Evolutionary conservation across 2,797 vertebrate species (phyloP), one percentile per base, ranked within the genome.

Genomic region (Corythornis leucogaster): DNA sequence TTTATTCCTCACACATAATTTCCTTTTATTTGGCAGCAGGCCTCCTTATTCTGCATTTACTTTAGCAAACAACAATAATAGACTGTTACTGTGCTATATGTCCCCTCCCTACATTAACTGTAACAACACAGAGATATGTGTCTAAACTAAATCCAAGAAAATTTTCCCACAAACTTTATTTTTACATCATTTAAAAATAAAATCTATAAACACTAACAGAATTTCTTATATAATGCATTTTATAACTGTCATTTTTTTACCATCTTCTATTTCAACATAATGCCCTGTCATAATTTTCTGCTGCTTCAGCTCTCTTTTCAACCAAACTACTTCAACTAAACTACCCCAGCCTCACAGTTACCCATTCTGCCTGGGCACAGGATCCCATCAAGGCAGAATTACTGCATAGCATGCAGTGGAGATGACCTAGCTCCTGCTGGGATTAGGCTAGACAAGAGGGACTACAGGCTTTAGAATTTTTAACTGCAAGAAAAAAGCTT

Each of bases 1-100:
- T 86, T 91, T 67, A 80, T 54, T 66, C 78, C 78, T 68, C 68
- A 62, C 48, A 67, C 31, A 85, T 20, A 15, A 66, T 61, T 93
- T 89, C 77, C 71, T 94, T 88, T 79, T 38, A 77, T 91, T 85
- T 92, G 80, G 85, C 87, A 95, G 70, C 45, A 81, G 74, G 42
- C 33, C 38, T 84, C 70, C 45, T 84, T 55, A 55, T 50, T 75
- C 77, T 91, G 63, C 51, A 82, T 75, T 90, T 53, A 85, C 22
- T 86, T 55, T 1, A 88, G 67, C 51, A 89, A 96, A 82, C 24
- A 91, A 59, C 18, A 82, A 55, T 69, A 87, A 90, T 13, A 78
- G 33, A 71, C 59, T 83, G 73, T 48, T 81, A 48, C 31, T 76
- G 45, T 50, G 67, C 67, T 71, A 9, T 31, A 3, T 30, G 54